Conservation (phyloP, 2,797 vertebrate species). For the Halcyon leucocephala region DNA sequence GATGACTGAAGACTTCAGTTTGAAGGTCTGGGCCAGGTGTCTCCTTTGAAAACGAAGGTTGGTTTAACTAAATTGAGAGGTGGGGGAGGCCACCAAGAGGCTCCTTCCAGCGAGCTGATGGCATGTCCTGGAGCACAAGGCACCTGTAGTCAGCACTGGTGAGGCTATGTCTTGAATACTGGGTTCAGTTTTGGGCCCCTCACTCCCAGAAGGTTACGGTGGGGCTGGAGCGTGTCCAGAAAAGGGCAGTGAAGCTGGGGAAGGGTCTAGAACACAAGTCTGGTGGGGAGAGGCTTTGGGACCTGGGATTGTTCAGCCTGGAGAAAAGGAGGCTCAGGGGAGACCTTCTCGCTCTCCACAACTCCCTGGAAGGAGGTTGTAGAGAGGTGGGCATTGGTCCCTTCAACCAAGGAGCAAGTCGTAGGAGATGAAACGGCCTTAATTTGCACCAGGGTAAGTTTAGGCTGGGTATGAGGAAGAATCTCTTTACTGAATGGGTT, state of each 20-base stretch:
- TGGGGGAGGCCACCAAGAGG: too few relatives aligned
- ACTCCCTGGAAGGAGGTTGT: background rate
- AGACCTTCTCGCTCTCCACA: background rate
- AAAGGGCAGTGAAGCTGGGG: background rate
- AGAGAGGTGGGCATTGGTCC: background rate
- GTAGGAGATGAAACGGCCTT: too few relatives aligned
- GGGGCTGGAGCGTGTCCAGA: background rate
- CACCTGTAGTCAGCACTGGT: too few relatives aligned
- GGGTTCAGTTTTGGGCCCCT: too few relatives aligned
- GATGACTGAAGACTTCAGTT: fast-evolving
- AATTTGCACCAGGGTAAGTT: background rate
- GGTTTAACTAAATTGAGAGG: too few relatives aligned
- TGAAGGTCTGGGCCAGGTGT: background rate
- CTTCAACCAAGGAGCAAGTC: background rate
- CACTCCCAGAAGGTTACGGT: background rate
- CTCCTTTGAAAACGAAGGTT: background rate
- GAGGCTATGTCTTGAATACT: background rate
- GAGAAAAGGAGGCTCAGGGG: too few relatives aligned
- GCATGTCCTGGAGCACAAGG: background rate
- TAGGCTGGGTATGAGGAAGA: background rate
- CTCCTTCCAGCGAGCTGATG: too few relatives aligned
- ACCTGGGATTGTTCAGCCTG: background rate
- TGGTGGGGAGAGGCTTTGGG: background rate
- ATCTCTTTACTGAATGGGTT: background rate
- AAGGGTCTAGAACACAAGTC: background rate